Conservation (phyloP, 2,888 invertebrate species). For the Baccha elongata region DNA sequence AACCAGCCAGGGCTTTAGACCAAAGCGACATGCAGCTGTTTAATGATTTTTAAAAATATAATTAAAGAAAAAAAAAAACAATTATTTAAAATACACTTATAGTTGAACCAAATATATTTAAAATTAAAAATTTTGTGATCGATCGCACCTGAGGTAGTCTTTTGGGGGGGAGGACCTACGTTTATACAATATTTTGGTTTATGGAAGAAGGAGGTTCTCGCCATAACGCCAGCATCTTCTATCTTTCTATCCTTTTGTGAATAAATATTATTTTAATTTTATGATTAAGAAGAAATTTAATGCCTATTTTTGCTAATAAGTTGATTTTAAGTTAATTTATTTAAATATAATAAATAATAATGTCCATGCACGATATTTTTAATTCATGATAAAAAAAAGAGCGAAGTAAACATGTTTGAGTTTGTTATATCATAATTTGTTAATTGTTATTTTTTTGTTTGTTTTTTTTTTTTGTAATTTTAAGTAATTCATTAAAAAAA, state of each 20-base stretch:
- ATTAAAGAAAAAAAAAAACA: constrained; percentile 7
- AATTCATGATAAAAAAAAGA: neutral
- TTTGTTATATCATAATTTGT: neutral
- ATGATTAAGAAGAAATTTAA: constrained; percentile 30
- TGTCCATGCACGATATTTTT: constrained; percentile 23
- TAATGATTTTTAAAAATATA: constrained; percentile 89
- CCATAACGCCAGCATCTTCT: constrained; percentile 27
- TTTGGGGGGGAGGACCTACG: constrained; percentile 43
- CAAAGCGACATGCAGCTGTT: constrained; percentile 92
- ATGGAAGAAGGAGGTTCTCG: constrained; percentile 30
- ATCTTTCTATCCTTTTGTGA: constrained; percentile 47
- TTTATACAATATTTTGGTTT: constrained; percentile 14
- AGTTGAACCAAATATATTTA: constrained; percentile 35
- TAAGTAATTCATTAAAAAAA: constrained; percentile 24
- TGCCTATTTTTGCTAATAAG: constrained; percentile 24
- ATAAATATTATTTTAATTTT: constrained; percentile 42
- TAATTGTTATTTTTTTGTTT: constrained; percentile 2
- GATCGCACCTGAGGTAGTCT: constrained; percentile 55
- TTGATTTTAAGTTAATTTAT: constrained; percentile 46
- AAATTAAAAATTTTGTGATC: constrained; percentile 60
- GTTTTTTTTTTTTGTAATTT: constrained; percentile 17
- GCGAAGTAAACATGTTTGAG: constrained; percentile 2
- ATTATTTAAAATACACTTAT: constrained; percentile 10
- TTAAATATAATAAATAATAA: constrained; percentile 5
- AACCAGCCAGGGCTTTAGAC: constrained; percentile 89